Evolutionary conservation across 2,888 invertebrate genomes (phyloP).

Genomic region (Ferdinandea cuprea): DNA sequence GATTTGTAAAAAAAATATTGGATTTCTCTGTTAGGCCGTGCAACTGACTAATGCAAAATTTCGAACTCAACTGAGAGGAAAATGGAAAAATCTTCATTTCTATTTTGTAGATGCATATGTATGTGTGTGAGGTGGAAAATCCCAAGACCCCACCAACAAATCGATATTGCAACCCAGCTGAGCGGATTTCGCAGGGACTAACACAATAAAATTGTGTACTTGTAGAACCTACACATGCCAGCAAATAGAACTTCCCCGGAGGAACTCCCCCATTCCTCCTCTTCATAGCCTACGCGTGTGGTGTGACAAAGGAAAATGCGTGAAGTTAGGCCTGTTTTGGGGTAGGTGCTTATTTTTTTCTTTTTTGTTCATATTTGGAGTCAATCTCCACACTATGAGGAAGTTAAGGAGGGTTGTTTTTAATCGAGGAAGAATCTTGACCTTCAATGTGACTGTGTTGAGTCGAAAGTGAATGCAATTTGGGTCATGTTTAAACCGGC

Average conservation of each 20-base stretch:
- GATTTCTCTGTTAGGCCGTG: constrained; percentile 31
- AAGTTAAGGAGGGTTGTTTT: constrained; percentile 6
- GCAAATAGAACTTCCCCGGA: not conserved
- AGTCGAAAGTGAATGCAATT: constrained; percentile 43
- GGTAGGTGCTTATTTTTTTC: constrained; percentile 45
- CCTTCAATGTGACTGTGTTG: constrained; percentile 38
- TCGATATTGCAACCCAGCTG: constrained; percentile 70
- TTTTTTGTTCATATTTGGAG: not conserved
- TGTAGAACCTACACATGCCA: constrained; percentile 1
- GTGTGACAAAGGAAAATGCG: constrained; percentile 38
- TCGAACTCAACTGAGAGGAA: constrained; percentile 62
- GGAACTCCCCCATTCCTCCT: not conserved
- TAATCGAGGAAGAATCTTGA: constrained; percentile 43
- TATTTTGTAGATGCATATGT: not conserved
- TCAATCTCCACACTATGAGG: not conserved
- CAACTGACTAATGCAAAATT: constrained; percentile 46
- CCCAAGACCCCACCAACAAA: constrained; percentile 33
- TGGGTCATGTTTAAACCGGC: constrained; percentile 53
- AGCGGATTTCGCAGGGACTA: constrained; percentile 18
- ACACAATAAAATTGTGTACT: constrained; percentile 8
- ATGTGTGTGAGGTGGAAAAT: constrained; percentile 19
- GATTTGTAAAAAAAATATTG: constrained; percentile 38
- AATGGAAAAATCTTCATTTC: constrained; percentile 5
- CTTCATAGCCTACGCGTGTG: constrained; percentile 22
- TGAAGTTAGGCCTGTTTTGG: constrained; percentile 41